Percentiles rank a stretch among this genome's conserved stretches.
Conservation (phyloP, 1,140 invertebrate species). For the Cotesia chilonis region DNA sequence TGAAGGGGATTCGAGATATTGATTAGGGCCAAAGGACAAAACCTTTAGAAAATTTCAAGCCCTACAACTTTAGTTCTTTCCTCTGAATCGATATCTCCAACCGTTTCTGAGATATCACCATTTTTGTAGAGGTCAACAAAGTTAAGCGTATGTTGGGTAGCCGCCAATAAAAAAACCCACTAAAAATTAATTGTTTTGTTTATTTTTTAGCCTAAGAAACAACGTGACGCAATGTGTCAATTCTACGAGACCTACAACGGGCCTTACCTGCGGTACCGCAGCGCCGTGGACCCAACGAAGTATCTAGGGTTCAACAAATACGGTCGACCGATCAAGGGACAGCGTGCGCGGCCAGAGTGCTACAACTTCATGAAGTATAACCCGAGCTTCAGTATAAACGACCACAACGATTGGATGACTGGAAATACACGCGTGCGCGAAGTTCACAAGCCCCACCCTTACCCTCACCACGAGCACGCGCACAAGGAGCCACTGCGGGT, state of each 20-base stretch:
- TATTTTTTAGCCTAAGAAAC: conserved; percentile 58
- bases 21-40: no score
- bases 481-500: no score
- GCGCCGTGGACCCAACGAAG: conserved; percentile 58
- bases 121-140: no score
- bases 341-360: conserved; percentile 60
- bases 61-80: no score
- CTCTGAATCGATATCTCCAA: not conserved
- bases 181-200: not conserved
- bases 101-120: not conserved
- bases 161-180: not conserved
- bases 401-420: conserved; percentile 65
- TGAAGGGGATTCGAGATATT: no score
- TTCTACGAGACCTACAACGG: conserved; percentile 67
- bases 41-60: no score
- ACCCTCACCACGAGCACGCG: not conserved
- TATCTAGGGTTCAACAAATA: conserved; percentile 66
- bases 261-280: conserved; percentile 65
- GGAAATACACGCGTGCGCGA: conserved; percentile 41
- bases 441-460: conserved; percentile 3
- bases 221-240: conserved; percentile 64
- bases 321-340: conserved; percentile 63
- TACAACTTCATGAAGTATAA: conserved; percentile 68
- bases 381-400: conserved; percentile 62
- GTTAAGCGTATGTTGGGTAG: no score